Percentiles rank a stretch among this genome's conserved stretches.
phyloP scores from a whole-genome alignment of 1,140 invertebrate species.

The Drosophila ercepeae region DNA sequence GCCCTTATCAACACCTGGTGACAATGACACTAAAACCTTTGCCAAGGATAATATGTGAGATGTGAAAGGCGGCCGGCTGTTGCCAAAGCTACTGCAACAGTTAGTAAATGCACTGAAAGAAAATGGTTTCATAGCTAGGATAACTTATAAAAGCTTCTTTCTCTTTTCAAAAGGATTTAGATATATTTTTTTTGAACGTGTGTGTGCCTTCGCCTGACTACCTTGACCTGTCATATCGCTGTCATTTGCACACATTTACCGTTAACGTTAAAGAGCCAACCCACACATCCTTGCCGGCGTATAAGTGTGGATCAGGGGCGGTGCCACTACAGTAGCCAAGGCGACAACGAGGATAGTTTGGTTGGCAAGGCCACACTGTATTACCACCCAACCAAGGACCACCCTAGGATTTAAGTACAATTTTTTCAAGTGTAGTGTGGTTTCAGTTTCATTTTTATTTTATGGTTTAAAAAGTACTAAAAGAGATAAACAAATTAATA shows the following conservation, averaged over 20 bases:
- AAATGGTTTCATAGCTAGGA: no score
- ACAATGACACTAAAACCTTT: conserved; percentile 77
- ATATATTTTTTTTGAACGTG: neutral
- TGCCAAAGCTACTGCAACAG: conserved; percentile 27
- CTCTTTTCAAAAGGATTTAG: no score
- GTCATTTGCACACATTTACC: conserved; percentile 75
- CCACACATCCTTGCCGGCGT: neutral
- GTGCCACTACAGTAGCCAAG: conserved; percentile 56
- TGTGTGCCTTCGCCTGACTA: conserved; percentile 28
- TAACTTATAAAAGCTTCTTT: no score
- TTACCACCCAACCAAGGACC: neutral
- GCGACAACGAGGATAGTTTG: conserved; percentile 66
- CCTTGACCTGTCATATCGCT: conserved; percentile 75
- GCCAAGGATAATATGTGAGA: conserved; percentile 41
- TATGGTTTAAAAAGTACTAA: no score
- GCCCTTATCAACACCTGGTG: conserved; percentile 73
- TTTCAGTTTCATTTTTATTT: neutral
- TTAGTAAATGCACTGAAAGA: conserved; percentile 1
- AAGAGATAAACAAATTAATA: no score
- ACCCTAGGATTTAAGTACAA: neutral
- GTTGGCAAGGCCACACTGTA: conserved; percentile 46
- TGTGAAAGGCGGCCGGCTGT: conserved; percentile 17
- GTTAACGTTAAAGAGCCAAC: conserved; percentile 69
- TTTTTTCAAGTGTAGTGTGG: neutral
- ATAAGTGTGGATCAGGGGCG: conserved; percentile 4